A percentile compares a stretch with the other conserved stretches of the same genome.
Evolutionary conservation across 2,888 invertebrate genomes (phyloP).

Genomic region (Drosophila sordidula): DNA sequence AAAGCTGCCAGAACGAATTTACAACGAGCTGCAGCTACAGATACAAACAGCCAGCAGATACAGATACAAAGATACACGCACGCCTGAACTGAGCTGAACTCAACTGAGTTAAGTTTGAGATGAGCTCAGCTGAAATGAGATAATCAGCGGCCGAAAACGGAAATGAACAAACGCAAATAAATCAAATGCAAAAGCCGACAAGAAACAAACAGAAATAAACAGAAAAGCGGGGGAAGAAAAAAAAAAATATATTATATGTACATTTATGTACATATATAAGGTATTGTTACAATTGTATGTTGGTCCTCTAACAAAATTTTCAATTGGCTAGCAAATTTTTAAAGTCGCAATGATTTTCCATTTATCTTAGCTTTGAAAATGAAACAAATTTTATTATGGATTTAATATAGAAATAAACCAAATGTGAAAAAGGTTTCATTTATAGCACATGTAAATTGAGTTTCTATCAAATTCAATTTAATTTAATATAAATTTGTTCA

Average conservation of each 20-base stretch:
- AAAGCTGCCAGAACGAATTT: slow-evolving; percentile 78
- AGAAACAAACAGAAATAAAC: slow-evolving; percentile 21
- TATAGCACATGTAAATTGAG: too few species aligned
- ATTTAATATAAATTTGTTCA: too few species aligned
- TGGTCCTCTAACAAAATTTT: not conserved
- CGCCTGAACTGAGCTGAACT: slow-evolving; percentile 36
- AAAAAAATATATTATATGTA: not conserved
- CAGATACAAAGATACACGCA: slow-evolving; percentile 50
- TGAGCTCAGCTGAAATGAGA: slow-evolving; percentile 45
- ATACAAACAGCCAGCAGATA: slow-evolving; percentile 10
- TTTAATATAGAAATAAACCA: too few species aligned
- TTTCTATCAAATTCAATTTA: too few species aligned
- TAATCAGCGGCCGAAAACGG: slow-evolving; percentile 67
- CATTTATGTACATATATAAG: too few species aligned
- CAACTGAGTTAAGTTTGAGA: slow-evolving; percentile 15
- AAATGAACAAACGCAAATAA: slow-evolving; percentile 72
- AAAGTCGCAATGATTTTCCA: not conserved
- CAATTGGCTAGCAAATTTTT: not conserved
- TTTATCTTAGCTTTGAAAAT: not conserved
- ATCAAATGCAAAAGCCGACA: slow-evolving; percentile 63
- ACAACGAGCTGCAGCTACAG: slow-evolving; percentile 54
- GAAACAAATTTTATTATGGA: too few species aligned
- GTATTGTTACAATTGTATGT: not conserved
- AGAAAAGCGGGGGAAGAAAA: too few species aligned
- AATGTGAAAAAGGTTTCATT: too few species aligned